Evolutionary conservation across 1,140 invertebrate species (phyloP), one percentile per base, ranked within the genome.

Genomic region (Aricia agestis): DNA sequence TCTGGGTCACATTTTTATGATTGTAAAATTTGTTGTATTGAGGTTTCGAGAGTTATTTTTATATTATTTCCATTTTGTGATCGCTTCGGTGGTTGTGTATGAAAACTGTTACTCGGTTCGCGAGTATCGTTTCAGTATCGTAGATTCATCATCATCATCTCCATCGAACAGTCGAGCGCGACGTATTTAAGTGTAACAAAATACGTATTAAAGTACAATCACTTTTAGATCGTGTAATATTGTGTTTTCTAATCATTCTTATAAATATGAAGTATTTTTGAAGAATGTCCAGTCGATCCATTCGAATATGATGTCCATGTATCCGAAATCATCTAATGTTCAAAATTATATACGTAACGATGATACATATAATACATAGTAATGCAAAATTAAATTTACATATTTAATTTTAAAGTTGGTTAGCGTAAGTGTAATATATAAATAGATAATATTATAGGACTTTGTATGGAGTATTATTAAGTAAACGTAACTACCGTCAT

Each of bases 291-390:
- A 79, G 80, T 86, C 79, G 81, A 81, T 58, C 58, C 11, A 61
- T 63, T 61, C 58, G 58, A 78, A 76, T 73, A 78, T 76, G 74
- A 75, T 76, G 84, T 85, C 83, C 85, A 80, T 78, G 75, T 74
- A 76, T 79, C 78, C 76, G 75, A 75, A 87, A 75, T 87, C 82
- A 85, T 91, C 89, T 78, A 80, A 89, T 87, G 89, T 91, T 91
- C 89, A 91, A 91, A 91, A 91, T 86, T 90, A 91, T 90, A 91
- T 91, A 91, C 89, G 89, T 91, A 91, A 91, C 86, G 80, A 86
- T 84, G 82, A 89, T 86, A 90, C 89, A 91, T 91, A 91, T 91
- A 90, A 86, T 87, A 81, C 84, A 87, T 84, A 86, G 89, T 87
- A 90, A 89, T 88, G 81, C 89, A 82, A 89, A 89, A 86, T 79